Base-by-base conservation (phyloP, 1,140 invertebrate genomes). In the Cydia amplana region DNA sequence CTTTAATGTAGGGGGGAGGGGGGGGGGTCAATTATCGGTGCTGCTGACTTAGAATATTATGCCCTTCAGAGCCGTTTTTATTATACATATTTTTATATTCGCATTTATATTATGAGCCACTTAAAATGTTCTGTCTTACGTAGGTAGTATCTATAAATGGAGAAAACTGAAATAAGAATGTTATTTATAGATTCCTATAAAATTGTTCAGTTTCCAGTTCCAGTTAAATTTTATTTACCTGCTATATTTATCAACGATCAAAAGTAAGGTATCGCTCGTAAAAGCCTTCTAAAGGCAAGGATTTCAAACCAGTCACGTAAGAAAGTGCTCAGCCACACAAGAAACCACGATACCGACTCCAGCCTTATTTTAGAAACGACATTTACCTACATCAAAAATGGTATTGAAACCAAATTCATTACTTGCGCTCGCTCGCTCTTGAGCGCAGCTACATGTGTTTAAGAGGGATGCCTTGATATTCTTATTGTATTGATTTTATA, bases 241-340 rank as follows among this genome's bases (percentile, higher is more conserved):
- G 32, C 32, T 70, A 16, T 36, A 70, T 70, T 70, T 10, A 70
- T 70, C 65, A 70, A 40, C 23, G 7, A 40, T 67, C 64, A 16
- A 43, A 70, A 70, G n/a, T 70, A 18, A 32, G 65, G 23, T 70
- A 70, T 70, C 32, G 36, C 32, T 70, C 32, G 65, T 70, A 70
- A 70, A 70, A 70, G 32, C 14, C 16, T n/a, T 36, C 64, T 36
- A 9, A 28, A 51, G 6, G 28, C 25, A n/a, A 43, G n/a, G 36
- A 70, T 70, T 70, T 70, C 65, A 36, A 43, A 32, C 64, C 64
- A 67, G 32, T 70, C 65, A 70, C 65, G 65, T 70, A 70, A 70
- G 65, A 18, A 70, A 70, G 65, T 70, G 65, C 32, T 70, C 65
- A 70, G 32, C 65, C 65, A 70, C 32, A 70, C 65, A 28, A 70